Conservation (phyloP, 2,888 invertebrate species). For the Synergus itoensis region DNA sequence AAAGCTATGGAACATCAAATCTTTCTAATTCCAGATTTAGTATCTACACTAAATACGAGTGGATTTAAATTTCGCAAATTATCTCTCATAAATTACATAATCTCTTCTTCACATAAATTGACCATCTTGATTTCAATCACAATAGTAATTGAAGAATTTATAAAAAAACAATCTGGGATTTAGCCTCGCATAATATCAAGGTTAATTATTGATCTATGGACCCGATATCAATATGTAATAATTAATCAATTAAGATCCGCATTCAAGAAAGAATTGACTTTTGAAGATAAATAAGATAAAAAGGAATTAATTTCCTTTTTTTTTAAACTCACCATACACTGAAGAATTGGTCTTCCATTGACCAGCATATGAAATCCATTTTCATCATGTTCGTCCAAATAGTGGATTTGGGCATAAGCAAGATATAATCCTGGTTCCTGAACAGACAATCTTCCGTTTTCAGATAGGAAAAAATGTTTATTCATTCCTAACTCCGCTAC, state of each 20-base stretch:
- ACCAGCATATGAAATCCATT: slow-evolving; percentile 87
- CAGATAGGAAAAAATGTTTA: slow-evolving; percentile 81
- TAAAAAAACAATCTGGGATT: slow-evolving; percentile 4
- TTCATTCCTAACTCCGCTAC: slow-evolving; percentile 82
- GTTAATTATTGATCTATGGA: slow-evolving; percentile 22
- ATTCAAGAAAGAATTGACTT: background rate
- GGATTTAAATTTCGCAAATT: too few species aligned
- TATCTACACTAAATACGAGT: too few species aligned
- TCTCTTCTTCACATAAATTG: background rate
- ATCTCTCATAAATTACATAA: background rate
- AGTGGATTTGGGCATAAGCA: slow-evolving; percentile 90
- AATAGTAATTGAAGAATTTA: background rate
- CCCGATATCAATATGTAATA: background rate
- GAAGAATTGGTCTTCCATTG: slow-evolving; percentile 83
- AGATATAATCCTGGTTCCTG: slow-evolving; percentile 87
- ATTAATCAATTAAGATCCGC: background rate
- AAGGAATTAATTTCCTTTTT: background rate
- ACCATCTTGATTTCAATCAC: slow-evolving; percentile 13
- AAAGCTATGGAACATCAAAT: background rate
- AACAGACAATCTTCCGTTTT: slow-evolving; percentile 83
- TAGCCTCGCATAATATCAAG: background rate
- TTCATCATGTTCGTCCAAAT: slow-evolving; percentile 87
- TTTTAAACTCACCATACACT: slow-evolving; percentile 80
- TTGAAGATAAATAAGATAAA: background rate
- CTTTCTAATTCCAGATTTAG: too few species aligned